Conservation (phyloP, 1,140 invertebrate genomes). For the Nebria ingens region DNA sequence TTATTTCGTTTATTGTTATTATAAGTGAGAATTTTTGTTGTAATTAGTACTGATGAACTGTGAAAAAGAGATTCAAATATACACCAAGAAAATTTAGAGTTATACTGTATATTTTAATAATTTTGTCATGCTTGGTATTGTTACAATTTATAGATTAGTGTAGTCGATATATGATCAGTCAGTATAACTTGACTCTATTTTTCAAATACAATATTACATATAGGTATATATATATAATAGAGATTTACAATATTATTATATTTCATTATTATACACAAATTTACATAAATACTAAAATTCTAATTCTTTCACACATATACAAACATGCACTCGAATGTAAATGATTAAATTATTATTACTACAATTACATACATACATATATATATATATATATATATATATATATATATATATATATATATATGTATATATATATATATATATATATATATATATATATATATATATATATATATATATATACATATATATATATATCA, state of each 20-base stretch:
- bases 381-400: neutral
- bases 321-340: neutral
- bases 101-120: constrained; percentile 4
- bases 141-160: neutral
- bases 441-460: no score
- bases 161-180: neutral
- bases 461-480: no score
- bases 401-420: neutral
- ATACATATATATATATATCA: no score
- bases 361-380: neutral
- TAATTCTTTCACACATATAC: neutral
- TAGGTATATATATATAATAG: neutral
- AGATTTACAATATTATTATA: constrained; percentile 4
- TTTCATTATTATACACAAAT: constrained; percentile 9
- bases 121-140: constrained; percentile 3
- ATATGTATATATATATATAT: no score
- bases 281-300: constrained; percentile 1
- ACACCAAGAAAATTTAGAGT: neutral
- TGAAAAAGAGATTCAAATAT: neutral
- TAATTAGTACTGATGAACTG: neutral
- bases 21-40: neutral
- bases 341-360: constrained; percentile 3
- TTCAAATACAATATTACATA: neutral
- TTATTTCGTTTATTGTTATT: no score
- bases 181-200: neutral